A percentile compares a stretch with the other conserved stretches of the same genome.
These are phyloP conservation scores for Sipha flava DNA, from an alignment of 1,140 invertebrate genomes.

Conservation along the genomic window DNA sequence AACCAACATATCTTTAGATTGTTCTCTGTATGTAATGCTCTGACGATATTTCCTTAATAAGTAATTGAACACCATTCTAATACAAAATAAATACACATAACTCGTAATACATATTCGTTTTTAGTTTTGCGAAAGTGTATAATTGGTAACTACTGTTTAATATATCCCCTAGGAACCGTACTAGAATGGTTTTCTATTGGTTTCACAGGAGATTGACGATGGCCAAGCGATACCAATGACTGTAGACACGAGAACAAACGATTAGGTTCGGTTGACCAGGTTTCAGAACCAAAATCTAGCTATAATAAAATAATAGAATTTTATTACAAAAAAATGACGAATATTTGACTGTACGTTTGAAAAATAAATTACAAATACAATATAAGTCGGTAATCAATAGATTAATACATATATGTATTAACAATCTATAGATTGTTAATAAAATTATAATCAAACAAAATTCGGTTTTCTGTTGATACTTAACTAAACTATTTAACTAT, in stretches of 20 bases:
- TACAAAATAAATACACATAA: conserved; percentile 35
- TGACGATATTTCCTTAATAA: conserved; percentile 53
- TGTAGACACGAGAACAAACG: conserved; percentile 55
- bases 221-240: conserved; percentile 38
- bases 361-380: no score
- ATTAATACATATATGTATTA: no score
- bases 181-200: not conserved
- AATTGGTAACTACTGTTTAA: not conserved
- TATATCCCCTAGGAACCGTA: not conserved
- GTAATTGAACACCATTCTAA: conserved; percentile 46
- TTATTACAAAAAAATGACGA: no score
- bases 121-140: not conserved
- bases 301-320: conserved; percentile 43
- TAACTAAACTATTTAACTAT: no score
- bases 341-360: no score
- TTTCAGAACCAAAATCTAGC: conserved; percentile 58
- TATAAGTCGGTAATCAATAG: no score
- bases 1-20: conserved; percentile 57
- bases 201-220: not conserved
- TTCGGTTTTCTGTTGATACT: no score
- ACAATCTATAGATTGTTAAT: no score
- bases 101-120: not conserved
- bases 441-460: no score
- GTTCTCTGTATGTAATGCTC: conserved; percentile 56
- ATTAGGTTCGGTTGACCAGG: conserved; percentile 57